These are phyloP conservation scores for Lampris incognitus DNA, from an alignment of 2,113 vertebrate species.

Conservation along the genomic window DNA sequence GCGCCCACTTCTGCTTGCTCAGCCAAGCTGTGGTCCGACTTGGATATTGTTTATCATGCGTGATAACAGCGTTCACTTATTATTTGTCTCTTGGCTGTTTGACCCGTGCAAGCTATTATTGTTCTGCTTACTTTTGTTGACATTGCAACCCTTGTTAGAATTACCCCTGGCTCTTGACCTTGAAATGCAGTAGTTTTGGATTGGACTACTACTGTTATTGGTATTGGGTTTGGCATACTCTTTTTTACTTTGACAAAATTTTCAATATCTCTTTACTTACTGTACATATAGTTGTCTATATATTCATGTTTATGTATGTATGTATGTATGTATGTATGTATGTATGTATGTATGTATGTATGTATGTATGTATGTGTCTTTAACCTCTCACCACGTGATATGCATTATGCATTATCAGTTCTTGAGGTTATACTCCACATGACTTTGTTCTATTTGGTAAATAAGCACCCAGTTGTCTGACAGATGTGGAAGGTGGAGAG, in stretches of 20 bases:
- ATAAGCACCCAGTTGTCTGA: constrained; percentile 23
- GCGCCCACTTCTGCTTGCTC: constrained; percentile 55
- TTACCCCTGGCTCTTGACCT: not conserved
- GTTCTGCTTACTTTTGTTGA: constrained; percentile 24
- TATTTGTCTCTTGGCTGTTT: constrained; percentile 37
- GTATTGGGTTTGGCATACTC: not conserved
- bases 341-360: no score
- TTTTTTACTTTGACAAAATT: no score
- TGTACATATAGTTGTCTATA: no score
- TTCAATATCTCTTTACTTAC: no score
- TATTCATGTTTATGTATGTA: no score
- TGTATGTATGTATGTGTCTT: no score
- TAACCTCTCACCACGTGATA: not conserved
- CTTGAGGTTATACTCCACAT: constrained; percentile 4
- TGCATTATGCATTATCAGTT: constrained; percentile 34
- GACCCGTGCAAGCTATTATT: constrained; percentile 27
- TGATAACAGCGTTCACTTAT: constrained; percentile 35
- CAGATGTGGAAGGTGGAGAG: constrained; percentile 22
- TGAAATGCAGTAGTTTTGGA: not conserved
- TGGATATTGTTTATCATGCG: constrained; percentile 45
- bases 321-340: no score
- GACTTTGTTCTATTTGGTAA: constrained; percentile 14
- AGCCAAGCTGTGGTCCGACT: constrained; percentile 44
- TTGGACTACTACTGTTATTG: not conserved
- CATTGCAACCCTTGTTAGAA: not conserved